Evolutionary conservation across 2,113 vertebrate genomes (phyloP).

Genomic region (Oryzias curvinotus): DNA sequence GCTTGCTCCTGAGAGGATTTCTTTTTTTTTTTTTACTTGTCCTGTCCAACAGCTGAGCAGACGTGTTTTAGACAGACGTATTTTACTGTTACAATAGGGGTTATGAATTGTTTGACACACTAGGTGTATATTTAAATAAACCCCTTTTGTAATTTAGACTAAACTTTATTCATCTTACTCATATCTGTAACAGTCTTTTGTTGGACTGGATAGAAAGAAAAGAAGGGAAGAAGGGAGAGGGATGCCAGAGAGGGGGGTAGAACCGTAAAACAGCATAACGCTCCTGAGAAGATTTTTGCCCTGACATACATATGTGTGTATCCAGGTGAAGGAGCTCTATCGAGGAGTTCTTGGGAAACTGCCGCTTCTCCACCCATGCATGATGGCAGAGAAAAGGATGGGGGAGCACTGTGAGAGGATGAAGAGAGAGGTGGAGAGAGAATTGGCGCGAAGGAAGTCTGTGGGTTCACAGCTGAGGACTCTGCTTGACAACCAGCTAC

Average conservation of each 20-base stretch:
- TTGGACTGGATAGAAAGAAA: no score
- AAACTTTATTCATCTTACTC: no score
- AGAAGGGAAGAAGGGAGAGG: no score
- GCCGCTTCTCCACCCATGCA: conserved; percentile 58
- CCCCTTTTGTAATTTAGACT: no score
- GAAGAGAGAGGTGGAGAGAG: conserved; percentile 76
- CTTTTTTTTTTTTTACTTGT: neutral
- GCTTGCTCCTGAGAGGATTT: neutral
- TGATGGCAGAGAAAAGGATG: conserved; percentile 35
- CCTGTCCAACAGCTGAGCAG: no score
- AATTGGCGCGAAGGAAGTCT: conserved; percentile 69
- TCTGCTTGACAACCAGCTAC: conserved; percentile 75
- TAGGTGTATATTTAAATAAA: no score
- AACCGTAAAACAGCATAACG: no score
- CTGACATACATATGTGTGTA: conserved; percentile 18
- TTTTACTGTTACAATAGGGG: no score
- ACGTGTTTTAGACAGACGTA: no score
- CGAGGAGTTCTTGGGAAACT: conserved; percentile 75
- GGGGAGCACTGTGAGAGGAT: conserved; percentile 50
- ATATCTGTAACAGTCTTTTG: no score
- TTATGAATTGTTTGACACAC: no score
- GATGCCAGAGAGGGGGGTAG: no score
- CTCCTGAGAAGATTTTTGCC: neutral
- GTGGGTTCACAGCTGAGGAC: conserved; percentile 75
- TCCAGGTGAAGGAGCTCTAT: conserved; percentile 84